Conservation (phyloP, 2,888 invertebrate genomes). For the Acanthococcus lagerstroemiae region DNA sequence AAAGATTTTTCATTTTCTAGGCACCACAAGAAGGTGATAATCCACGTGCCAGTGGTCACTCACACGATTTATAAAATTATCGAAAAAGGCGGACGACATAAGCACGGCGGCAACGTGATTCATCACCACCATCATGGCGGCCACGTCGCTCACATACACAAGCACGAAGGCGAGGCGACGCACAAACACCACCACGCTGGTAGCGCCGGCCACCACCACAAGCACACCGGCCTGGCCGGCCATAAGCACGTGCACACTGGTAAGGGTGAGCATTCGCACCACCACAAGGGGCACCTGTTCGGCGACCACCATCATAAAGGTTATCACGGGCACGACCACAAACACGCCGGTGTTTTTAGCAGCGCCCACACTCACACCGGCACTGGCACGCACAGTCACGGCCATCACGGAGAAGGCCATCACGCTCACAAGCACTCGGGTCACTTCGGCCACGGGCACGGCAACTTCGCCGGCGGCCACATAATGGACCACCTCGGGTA, state of each 20-base stretch:
- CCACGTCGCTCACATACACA: constrained; percentile 37
- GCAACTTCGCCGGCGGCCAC: neutral
- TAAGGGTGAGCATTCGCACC: constrained; percentile 44
- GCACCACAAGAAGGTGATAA: constrained; percentile 51
- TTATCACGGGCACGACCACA: constrained; percentile 5
- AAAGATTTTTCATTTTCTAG: too few relatives aligned
- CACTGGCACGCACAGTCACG: constrained; percentile 41
- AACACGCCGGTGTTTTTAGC: neutral
- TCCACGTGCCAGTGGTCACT: constrained; percentile 59
- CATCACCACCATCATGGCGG: constrained; percentile 35
- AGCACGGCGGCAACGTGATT: constrained; percentile 33
- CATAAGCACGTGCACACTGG: constrained; percentile 45
- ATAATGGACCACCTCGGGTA: neutral
- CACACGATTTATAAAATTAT: constrained; percentile 62
- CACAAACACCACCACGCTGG: constrained; percentile 38
- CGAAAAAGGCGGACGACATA: constrained; percentile 36
- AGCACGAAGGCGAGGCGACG: constrained; percentile 34
- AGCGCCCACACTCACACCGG: neutral
- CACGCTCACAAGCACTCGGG: constrained; percentile 44
- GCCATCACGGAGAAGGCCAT: constrained; percentile 46
- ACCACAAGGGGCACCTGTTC: constrained; percentile 43
- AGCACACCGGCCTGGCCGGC: constrained; percentile 36
- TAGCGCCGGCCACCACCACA: neutral
- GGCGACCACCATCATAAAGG: constrained; percentile 35
- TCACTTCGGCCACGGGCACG: constrained; percentile 35